Percentiles rank a stretch among this genome's conserved stretches.
phyloP scores from a whole-genome alignment of 2,888 invertebrate species.

The Merodon equestris region DNA sequence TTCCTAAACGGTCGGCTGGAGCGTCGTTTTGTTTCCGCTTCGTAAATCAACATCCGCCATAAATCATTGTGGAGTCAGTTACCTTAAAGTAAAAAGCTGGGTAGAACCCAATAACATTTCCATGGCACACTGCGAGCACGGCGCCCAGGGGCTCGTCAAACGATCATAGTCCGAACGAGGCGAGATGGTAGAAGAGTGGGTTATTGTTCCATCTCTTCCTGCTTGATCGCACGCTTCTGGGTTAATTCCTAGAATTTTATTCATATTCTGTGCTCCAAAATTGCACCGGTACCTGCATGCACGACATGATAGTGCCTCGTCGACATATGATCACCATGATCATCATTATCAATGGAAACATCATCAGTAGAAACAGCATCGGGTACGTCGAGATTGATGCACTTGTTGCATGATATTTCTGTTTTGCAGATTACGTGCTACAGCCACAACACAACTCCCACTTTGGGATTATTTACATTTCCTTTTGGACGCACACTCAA shows the following conservation, averaged over 20 bases:
- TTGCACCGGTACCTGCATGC: conserved; percentile 31
- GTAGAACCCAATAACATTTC: no score
- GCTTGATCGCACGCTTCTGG: conserved; percentile 55
- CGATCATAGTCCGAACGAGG: conserved; percentile 3
- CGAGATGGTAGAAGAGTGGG: conserved; percentile 35
- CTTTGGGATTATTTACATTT: conserved; percentile 68
- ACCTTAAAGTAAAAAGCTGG: no score
- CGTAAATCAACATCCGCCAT: conserved; percentile 47
- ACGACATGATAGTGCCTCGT: neutral
- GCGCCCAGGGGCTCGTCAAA: conserved; percentile 42
- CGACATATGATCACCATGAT: conserved; percentile 25
- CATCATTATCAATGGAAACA: conserved; percentile 22
- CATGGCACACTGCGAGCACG: conserved; percentile 50
- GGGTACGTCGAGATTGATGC: conserved; percentile 45
- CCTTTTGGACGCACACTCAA: conserved; percentile 44
- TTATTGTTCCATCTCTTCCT: conserved; percentile 46
- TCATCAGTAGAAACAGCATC: no score
- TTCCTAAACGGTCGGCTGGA: conserved; percentile 21
- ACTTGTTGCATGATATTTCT: conserved; percentile 66
- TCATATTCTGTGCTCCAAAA: conserved; percentile 22
- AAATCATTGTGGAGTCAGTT: no score
- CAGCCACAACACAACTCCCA: conserved; percentile 63
- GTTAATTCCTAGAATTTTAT: conserved; percentile 60
- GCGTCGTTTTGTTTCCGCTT: conserved; percentile 20
- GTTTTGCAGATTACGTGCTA: conserved; percentile 62